phyloP scores from a whole-genome alignment of 2,888 invertebrate species.

The Rhagophthalmus giganteus region DNA sequence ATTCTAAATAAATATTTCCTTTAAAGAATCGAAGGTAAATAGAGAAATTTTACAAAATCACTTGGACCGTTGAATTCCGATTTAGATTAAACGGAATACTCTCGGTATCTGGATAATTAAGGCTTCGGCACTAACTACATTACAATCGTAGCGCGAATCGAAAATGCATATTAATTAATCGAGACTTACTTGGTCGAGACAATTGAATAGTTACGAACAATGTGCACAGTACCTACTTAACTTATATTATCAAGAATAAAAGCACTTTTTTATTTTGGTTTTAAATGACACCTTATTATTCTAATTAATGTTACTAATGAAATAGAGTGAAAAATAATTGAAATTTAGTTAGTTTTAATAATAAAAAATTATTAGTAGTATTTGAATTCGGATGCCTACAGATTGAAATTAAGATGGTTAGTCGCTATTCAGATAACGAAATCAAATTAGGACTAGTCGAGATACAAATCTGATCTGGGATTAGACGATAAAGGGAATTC shows the following conservation, averaged over 20 bases:
- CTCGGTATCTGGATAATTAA: conserved; percentile 8
- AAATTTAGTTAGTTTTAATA: no score
- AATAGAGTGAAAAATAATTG: no score
- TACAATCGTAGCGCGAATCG: conserved; percentile 6
- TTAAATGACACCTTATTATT: no score
- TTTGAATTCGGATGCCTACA: no score
- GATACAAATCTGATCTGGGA: no score
- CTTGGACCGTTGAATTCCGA: background rate
- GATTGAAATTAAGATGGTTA: no score
- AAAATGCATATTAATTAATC: conserved; percentile 32
- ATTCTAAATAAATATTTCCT: background rate
- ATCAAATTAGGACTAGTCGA: no score
- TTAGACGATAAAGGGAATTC: no score
- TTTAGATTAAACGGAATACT: background rate
- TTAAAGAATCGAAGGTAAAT: background rate
- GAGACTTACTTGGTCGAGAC: conserved; percentile 16
- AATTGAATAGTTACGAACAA: conserved; percentile 16
- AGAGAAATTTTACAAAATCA: background rate
- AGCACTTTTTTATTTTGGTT: no score
- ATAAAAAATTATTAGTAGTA: no score
- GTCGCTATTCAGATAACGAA: no score
- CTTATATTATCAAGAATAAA: conserved; percentile 12
- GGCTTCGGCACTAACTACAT: conserved; percentile 3
- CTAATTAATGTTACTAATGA: no score
- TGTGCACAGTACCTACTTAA: conserved; percentile 21